Percentiles rank a stretch among this genome's conserved stretches.
These are phyloP conservation scores for Trematomus loennbergii DNA, from an alignment of 2,113 vertebrate genomes.

Conservation along the genomic window DNA sequence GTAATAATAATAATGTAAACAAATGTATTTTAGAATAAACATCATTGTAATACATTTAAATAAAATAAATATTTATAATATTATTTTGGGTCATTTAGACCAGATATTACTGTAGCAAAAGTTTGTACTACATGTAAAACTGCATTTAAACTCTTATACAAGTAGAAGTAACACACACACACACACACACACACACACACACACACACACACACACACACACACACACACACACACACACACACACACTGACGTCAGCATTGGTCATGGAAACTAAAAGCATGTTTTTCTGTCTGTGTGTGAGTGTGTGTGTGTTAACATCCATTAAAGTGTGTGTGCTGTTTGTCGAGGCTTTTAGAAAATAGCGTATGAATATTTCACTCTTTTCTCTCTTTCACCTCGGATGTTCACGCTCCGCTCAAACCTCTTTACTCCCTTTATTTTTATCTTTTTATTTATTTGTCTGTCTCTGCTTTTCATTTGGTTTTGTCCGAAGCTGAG, in stretches of 20 bases:
- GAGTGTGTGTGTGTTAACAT: slow-evolving; percentile 69
- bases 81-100: too few relatives aligned
- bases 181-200: too few relatives aligned
- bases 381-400: slow-evolving; percentile 74
- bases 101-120: too few relatives aligned
- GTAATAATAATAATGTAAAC: too few relatives aligned
- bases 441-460: neutral
- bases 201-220: too few relatives aligned
- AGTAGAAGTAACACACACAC: too few relatives aligned
- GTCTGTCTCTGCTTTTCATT: neutral
- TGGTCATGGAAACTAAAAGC: slow-evolving; percentile 38
- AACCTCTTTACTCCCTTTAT: slow-evolving; percentile 15
- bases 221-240: too few relatives aligned
- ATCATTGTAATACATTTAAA: too few relatives aligned
- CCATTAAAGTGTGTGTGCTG: slow-evolving; percentile 75
- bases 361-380: slow-evolving; percentile 75
- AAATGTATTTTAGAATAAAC: too few relatives aligned
- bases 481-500: too few relatives aligned
- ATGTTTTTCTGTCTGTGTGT: slow-evolving; percentile 25
- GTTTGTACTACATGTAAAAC: too few relatives aligned
- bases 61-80: neutral
- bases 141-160: too few relatives aligned
- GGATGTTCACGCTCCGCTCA: slow-evolving; percentile 76
- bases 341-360: slow-evolving; percentile 65
- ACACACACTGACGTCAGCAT: neutral